Conservation (phyloP, 2,797 vertebrate species). For the Gymnoscopelus microlampas region DNA sequence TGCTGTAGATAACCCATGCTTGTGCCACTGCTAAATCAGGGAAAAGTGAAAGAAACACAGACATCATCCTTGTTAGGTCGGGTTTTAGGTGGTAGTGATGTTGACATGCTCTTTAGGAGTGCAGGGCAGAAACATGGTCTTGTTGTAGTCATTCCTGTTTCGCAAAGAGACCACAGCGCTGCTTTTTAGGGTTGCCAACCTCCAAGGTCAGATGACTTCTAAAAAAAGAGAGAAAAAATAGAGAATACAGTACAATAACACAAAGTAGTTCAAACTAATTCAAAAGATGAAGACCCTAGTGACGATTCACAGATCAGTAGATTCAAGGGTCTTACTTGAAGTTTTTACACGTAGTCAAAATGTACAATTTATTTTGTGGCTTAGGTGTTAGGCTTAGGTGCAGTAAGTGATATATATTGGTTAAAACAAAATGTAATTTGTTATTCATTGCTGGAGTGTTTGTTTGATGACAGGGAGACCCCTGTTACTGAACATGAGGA, state of each 20-base stretch:
- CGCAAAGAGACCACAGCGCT: conserved; percentile 23
- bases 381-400: too few relatives aligned
- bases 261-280: neutral
- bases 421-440: too few relatives aligned
- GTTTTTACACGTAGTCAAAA: too few relatives aligned
- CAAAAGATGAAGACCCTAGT: neutral
- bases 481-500: too few relatives aligned
- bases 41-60: conserved; percentile 48
- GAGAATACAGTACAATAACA: neutral
- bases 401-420: too few relatives aligned
- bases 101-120: conserved; percentile 61
- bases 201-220: conserved; percentile 81
- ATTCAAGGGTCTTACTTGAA: too few relatives aligned
- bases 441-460: too few relatives aligned
- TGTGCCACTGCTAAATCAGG: conserved; percentile 49
- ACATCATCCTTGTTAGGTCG: conserved; percentile 31
- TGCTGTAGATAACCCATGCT: conserved; percentile 25
- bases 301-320: neutral
- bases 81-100: conserved; percentile 34
- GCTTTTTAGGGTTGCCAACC: conserved; percentile 6
- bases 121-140: conserved; percentile 45
- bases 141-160: conserved; percentile 29
- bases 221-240: conserved; percentile 17
- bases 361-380: too few relatives aligned
- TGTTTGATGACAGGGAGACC: too few relatives aligned